Percentiles rank a stretch among this genome's conserved stretches.
Conservation (phyloP, 2,888 invertebrate genomes). For the Microctonus brassicae region DNA sequence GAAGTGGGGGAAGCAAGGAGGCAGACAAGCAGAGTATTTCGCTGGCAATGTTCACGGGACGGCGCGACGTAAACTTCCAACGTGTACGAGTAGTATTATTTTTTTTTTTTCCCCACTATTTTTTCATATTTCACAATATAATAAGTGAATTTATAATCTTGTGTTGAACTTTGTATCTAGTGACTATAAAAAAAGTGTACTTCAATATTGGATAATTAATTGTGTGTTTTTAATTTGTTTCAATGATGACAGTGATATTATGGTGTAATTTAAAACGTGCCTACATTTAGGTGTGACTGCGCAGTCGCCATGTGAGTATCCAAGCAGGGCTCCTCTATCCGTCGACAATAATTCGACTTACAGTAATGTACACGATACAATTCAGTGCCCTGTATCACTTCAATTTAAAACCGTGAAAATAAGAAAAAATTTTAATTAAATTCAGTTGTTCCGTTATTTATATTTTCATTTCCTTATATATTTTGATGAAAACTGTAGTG, state of each 20-base stretch:
- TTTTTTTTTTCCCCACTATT: background rate
- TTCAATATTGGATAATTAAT: background rate
- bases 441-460: too few relatives aligned
- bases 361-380: constrained; percentile 34
- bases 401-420: background rate
- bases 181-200: background rate
- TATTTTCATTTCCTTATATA: background rate
- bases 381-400: constrained; percentile 8
- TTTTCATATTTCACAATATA: background rate
- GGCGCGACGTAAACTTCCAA: constrained; percentile 43
- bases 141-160: too few relatives aligned
- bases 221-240: constrained; percentile 26
- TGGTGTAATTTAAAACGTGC: constrained; percentile 58
- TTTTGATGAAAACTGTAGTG: too few relatives aligned
- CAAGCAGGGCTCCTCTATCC: constrained; percentile 33
- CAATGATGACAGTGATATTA: constrained; percentile 31
- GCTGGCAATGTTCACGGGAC: constrained; percentile 58
- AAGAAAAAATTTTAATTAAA: too few relatives aligned
- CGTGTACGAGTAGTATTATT: constrained; percentile 36
- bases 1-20: constrained; percentile 36
- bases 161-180: too few relatives aligned
- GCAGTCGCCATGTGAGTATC: constrained; percentile 67
- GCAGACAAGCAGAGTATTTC: constrained; percentile 42
- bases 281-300: constrained; percentile 68
- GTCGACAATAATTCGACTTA: constrained; percentile 11